A percentile compares a stretch with the other conserved stretches of the same genome.
Conservation (phyloP, 2,797 vertebrate genomes). For the Sebastes miniatus region DNA sequence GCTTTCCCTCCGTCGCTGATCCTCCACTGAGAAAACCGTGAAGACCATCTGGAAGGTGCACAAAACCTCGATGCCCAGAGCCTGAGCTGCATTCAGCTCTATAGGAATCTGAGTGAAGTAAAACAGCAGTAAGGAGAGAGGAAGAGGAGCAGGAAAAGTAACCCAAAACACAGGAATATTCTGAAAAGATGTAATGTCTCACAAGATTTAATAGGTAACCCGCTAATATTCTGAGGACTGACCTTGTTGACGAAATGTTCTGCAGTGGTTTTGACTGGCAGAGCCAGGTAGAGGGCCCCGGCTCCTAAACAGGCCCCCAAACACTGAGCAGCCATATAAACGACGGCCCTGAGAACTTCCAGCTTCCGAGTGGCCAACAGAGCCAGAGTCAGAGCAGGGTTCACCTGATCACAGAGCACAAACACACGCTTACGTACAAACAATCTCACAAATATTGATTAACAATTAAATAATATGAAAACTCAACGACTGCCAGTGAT, state of each 20-base stretch:
- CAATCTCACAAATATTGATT: background rate
- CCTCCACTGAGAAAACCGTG: slow-evolving; percentile 83
- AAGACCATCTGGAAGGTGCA: slow-evolving; percentile 89
- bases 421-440: background rate
- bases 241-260: slow-evolving; percentile 81
- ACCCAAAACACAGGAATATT: background rate
- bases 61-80: slow-evolving; percentile 83
- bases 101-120: slow-evolving; percentile 74
- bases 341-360: slow-evolving; percentile 73
- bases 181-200: background rate
- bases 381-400: slow-evolving; percentile 85
- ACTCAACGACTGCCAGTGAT: background rate
- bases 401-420: slow-evolving; percentile 74
- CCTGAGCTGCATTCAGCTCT: slow-evolving; percentile 80
- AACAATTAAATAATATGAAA: background rate
- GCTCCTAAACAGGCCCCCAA: slow-evolving; percentile 82
- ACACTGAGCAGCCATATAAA: slow-evolving; percentile 83
- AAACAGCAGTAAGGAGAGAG: background rate
- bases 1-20: slow-evolving; percentile 67
- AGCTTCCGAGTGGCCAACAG: slow-evolving; percentile 84
- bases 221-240: background rate
- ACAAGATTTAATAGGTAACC: background rate
- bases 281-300: slow-evolving; percentile 76
- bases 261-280: slow-evolving; percentile 72
- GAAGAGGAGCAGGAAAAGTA: background rate